These are phyloP conservation scores for Mus pahari DNA, from an alignment of 2,113 vertebrate species.

Conservation along the genomic window DNA sequence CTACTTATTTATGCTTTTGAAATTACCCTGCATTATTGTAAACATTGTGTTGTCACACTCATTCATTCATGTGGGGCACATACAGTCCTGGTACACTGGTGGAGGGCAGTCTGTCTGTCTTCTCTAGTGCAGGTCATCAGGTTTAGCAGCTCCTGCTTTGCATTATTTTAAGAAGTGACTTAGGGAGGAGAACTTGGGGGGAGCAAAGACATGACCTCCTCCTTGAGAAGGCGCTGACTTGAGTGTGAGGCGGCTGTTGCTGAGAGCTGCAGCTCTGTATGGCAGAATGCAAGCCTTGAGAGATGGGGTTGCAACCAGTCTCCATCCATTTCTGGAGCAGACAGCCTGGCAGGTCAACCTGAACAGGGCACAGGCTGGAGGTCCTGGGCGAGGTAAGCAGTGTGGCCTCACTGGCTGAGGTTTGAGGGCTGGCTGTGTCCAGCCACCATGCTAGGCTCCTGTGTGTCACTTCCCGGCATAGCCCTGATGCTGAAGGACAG, in stretches of 20 bases:
- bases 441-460: accelerated
- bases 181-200: too few relatives aligned
- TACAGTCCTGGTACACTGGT: neutral
- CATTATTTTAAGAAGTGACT: neutral
- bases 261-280: neutral
- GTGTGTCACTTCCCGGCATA: neutral
- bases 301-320: neutral
- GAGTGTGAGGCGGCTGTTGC: neutral
- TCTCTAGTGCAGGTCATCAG: neutral
- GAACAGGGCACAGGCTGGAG: neutral
- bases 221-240: neutral
- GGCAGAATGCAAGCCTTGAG: neutral
- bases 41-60: neutral
- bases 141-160: neutral
- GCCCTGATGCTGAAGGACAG: neutral
- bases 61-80: too few relatives aligned
- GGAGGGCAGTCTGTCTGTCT: too few relatives aligned
- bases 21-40: neutral
- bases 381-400: neutral
- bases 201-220: neutral
- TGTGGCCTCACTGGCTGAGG: neutral
- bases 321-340: neutral
- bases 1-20: neutral
- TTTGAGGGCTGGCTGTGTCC: neutral
- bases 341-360: neutral